Evolutionary conservation across 1,140 invertebrate genomes (phyloP).

Genomic region (Formica selysi): DNA sequence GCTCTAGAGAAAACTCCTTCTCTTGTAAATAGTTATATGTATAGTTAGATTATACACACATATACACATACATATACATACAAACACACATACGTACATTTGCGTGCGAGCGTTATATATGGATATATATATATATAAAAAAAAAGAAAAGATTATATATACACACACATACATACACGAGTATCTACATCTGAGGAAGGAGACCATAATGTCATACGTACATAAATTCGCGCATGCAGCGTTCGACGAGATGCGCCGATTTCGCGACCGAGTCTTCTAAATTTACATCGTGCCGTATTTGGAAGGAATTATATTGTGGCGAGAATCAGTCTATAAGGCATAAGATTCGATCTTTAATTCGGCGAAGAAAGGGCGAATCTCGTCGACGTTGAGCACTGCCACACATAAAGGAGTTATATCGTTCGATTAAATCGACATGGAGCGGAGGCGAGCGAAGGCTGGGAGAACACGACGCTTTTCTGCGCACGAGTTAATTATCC

Average conservation of each 20-base stretch:
- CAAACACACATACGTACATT: constrained; percentile 53
- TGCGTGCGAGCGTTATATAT: constrained; percentile 54
- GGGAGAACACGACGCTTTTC: constrained; percentile 78
- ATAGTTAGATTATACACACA: constrained; percentile 85
- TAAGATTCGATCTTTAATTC: neutral
- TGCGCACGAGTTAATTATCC: constrained; percentile 77
- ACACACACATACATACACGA: constrained; percentile 30
- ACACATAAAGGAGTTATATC: constrained; percentile 38
- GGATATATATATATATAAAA: constrained; percentile 34
- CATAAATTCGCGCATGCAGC: constrained; percentile 33
- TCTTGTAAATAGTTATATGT: constrained; percentile 87
- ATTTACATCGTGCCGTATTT: neutral
- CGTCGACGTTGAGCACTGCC: constrained; percentile 58
- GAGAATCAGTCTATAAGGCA: neutral
- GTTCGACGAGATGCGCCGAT: constrained; percentile 38
- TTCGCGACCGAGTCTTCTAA: constrained; percentile 14
- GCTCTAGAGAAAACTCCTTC: constrained; percentile 61
- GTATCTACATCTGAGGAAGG: constrained; percentile 43
- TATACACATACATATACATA: constrained; percentile 66
- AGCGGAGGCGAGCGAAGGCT: constrained; percentile 63
- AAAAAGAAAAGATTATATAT: constrained; percentile 45
- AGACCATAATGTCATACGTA: constrained; percentile 39
- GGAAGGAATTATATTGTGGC: neutral
- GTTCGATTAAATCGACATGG: constrained; percentile 49
- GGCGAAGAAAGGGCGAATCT: constrained; percentile 33